Evolutionary conservation across 2,888 invertebrate species (phyloP).

Genomic region (Lasioglossum malachurum): DNA sequence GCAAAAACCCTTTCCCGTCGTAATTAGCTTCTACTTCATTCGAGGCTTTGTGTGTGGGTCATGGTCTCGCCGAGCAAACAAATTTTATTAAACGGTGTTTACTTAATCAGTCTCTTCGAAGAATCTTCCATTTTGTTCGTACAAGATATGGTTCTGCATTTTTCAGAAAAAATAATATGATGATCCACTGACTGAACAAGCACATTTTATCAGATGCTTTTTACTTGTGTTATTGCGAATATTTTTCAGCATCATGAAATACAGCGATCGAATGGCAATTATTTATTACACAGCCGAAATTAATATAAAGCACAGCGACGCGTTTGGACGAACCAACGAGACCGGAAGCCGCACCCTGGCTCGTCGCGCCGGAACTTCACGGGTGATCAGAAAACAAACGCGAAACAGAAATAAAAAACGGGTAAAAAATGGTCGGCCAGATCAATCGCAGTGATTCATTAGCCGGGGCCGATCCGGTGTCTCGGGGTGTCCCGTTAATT

Average conservation of each 20-base stretch:
- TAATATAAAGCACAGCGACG: background rate
- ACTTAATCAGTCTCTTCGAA: background rate
- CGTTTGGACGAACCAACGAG: background rate
- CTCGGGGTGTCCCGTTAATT: constrained; percentile 21
- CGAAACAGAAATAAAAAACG: background rate
- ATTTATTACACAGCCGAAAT: background rate
- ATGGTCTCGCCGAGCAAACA: too few species aligned
- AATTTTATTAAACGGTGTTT: background rate
- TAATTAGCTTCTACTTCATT: background rate
- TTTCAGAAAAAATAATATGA: background rate
- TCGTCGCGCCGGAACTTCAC: background rate
- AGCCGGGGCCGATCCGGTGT: background rate
- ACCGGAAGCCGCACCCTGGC: background rate
- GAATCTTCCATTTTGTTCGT: background rate
- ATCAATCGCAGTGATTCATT: constrained; percentile 26
- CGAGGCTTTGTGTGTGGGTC: background rate
- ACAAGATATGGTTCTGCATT: background rate
- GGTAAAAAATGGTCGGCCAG: background rate
- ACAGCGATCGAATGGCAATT: background rate
- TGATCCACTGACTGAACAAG: too few species aligned
- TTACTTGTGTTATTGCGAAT: too few species aligned
- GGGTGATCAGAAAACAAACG: background rate
- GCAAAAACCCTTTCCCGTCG: background rate
- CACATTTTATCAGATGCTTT: too few species aligned
- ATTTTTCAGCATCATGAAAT: background rate